These are phyloP conservation scores for Schizopygopsis pylzovi DNA, from an alignment of 2,797 vertebrate genomes.

Conservation along the genomic window DNA sequence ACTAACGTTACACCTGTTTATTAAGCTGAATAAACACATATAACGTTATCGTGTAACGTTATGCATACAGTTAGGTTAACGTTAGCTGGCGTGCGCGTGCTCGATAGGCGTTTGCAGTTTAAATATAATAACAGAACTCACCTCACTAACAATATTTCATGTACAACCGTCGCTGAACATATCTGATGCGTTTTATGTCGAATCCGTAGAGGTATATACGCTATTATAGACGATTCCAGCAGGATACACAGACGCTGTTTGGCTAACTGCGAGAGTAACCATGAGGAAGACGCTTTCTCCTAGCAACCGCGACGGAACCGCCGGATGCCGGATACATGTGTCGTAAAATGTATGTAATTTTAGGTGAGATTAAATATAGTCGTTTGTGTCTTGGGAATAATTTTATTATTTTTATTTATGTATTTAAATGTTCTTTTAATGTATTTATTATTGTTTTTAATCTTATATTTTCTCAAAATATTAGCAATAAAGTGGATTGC, in stretches of 20 bases:
- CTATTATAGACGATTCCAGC: background rate
- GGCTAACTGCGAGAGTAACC: conserved; percentile 65
- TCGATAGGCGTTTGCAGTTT: background rate
- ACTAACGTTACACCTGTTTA: background rate
- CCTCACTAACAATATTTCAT: background rate
- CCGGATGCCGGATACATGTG: conserved; percentile 56
- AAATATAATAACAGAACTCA: background rate
- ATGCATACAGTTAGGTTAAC: background rate
- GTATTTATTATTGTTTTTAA: background rate
- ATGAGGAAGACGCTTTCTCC: conserved; percentile 63
- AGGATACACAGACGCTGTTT: background rate
- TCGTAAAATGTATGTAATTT: conserved; percentile 61
- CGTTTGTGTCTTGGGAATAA: background rate
- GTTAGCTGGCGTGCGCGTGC: background rate
- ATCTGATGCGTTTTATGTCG: background rate
- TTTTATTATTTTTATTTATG: background rate
- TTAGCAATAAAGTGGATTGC: background rate
- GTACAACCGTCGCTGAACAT: background rate
- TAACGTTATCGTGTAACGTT: background rate
- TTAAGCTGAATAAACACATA: background rate
- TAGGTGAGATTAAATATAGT: too few species aligned
- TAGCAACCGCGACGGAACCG: conserved; percentile 57
- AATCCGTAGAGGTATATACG: background rate
- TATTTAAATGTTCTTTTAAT: background rate
- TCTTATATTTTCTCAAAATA: background rate